phyloP scores from a whole-genome alignment of 2,888 invertebrate genomes.

The Aleiodes testaceus region DNA sequence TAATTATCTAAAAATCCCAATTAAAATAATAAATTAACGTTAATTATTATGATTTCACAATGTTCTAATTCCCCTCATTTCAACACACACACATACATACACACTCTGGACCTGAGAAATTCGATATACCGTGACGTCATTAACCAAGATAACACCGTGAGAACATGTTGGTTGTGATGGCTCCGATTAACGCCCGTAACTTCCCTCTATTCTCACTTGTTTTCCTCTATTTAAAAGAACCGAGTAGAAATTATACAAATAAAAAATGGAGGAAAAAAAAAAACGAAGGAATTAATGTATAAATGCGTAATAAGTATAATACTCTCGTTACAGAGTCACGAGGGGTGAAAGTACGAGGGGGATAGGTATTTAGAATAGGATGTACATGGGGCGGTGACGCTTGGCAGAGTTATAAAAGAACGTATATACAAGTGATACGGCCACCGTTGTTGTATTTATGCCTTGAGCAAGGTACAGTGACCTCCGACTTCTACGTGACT shows the following conservation, averaged over 20 bases:
- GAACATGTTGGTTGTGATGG: constrained; percentile 47
- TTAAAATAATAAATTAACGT: constrained; percentile 40
- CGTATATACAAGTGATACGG: neutral
- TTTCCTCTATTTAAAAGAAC: neutral
- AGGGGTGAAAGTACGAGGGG: constrained; percentile 25
- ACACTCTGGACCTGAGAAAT: constrained; percentile 52
- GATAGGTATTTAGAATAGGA: constrained; percentile 19
- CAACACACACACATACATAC: too few species aligned
- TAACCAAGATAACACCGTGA: constrained; percentile 55
- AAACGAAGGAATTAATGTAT: constrained; percentile 13
- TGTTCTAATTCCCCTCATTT: constrained; percentile 44
- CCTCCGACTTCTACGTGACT: constrained; percentile 55
- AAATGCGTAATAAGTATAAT: constrained; percentile 20
- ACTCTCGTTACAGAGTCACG: constrained; percentile 2
- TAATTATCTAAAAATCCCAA: constrained; percentile 29
- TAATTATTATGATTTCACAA: constrained; percentile 37
- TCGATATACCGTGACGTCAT: constrained; percentile 56
- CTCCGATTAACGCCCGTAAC: constrained; percentile 53
- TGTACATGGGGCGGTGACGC: constrained; percentile 23
- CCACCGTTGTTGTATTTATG: constrained; percentile 31
- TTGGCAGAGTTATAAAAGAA: constrained; percentile 19
- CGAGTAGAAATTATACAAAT: neutral
- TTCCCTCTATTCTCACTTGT: constrained; percentile 43
- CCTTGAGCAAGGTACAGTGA: constrained; percentile 54
- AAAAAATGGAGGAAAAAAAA: constrained; percentile 18